Conservation (phyloP, 2,113 vertebrate species). For the Plotosus lineatus region DNA sequence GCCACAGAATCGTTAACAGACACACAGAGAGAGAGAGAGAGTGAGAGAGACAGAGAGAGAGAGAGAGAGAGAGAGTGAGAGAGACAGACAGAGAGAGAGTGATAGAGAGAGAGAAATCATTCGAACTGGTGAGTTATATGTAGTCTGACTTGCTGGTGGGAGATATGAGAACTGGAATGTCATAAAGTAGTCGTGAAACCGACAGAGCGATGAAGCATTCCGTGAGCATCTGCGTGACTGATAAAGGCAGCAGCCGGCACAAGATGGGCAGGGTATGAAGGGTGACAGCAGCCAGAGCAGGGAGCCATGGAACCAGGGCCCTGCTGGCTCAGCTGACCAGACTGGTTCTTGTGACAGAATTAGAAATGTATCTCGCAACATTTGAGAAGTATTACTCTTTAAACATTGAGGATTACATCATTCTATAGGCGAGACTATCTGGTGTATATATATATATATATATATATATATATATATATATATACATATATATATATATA, state of each 20-base stretch:
- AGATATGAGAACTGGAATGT: slow-evolving; percentile 3
- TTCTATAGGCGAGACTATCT: neutral
- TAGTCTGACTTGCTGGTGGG: slow-evolving; percentile 1
- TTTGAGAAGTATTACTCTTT: neutral
- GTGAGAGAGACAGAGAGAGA: too few species aligned
- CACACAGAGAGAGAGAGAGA: too few species aligned
- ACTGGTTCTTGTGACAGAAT: too few species aligned
- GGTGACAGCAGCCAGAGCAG: slow-evolving; percentile 38
- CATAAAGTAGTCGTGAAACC: neutral
- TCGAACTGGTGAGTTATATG: neutral
- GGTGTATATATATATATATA: neutral
- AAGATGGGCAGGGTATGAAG: slow-evolving; percentile 9
- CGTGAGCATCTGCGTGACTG: slow-evolving; percentile 61
- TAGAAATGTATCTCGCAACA: neutral
- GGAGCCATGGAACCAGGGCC: neutral
- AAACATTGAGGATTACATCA: slow-evolving; percentile 9
- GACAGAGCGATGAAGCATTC: slow-evolving; percentile 55
- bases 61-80: too few species aligned
- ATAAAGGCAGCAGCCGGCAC: slow-evolving; percentile 50
- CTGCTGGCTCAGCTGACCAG: neutral
- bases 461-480: neutral
- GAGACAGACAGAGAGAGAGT: too few species aligned
- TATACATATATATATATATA: neutral
- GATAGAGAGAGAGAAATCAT: neutral
- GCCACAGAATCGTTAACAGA: neutral